phyloP scores from a whole-genome alignment of 1,140 invertebrate species.

The Microplitis mediator region DNA sequence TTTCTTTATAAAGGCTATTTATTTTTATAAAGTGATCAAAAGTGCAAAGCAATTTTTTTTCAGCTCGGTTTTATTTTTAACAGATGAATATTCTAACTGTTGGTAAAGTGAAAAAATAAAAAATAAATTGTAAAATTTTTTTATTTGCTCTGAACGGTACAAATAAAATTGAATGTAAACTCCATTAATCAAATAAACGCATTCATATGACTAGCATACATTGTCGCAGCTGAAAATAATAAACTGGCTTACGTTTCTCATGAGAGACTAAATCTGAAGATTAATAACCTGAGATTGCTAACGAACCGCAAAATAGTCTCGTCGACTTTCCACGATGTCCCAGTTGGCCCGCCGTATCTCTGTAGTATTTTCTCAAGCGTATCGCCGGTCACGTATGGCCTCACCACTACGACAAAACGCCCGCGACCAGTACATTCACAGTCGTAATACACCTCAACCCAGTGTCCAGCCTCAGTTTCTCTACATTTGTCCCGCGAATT shows the following conservation, averaged over 20 bases:
- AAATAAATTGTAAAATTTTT: too few species aligned
- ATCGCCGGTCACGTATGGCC: slow-evolving; percentile 26
- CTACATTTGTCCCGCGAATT: slow-evolving; percentile 13
- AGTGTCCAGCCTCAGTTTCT: slow-evolving; percentile 11
- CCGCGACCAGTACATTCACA: neutral
- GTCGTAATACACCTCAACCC: neutral
- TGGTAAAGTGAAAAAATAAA: too few species aligned
- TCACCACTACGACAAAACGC: neutral
- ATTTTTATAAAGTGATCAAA: too few species aligned
- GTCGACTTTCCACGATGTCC: slow-evolving; percentile 15
- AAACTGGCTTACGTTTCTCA: slow-evolving; percentile 1
- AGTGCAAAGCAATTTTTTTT: too few species aligned
- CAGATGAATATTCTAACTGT: too few species aligned
- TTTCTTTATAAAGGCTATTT: too few species aligned
- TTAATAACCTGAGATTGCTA: slow-evolving; percentile 29
- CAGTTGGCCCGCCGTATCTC: slow-evolving; percentile 23
- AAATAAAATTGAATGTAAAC: too few species aligned
- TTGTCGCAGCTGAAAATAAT: slow-evolving; percentile 6
- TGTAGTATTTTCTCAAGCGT: slow-evolving; percentile 12
- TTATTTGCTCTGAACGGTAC: too few species aligned
- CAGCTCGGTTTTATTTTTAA: too few species aligned
- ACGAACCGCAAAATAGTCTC: slow-evolving; percentile 31
- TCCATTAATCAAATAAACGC: neutral
- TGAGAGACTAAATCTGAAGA: slow-evolving; percentile 17
- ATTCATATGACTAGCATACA: neutral